Percentiles rank a stretch among this genome's conserved stretches.
phyloP scores from a whole-genome alignment of 2,797 vertebrate species.

The Bradypodion ventrale region DNA sequence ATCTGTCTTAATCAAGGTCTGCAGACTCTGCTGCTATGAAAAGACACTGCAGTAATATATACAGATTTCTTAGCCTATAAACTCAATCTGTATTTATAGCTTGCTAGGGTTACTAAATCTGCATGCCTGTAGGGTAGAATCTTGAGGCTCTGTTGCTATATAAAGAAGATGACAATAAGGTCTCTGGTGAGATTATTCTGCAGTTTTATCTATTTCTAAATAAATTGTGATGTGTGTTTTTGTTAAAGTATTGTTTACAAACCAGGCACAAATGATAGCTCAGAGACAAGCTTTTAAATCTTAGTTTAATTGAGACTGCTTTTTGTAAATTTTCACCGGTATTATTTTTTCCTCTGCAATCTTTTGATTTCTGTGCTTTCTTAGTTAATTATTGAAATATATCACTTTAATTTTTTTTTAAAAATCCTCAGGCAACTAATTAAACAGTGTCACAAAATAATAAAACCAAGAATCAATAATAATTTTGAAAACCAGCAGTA shows the following conservation, averaged over 20 bases:
- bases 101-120: background rate
- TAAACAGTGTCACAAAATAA: background rate
- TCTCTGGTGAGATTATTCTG: background rate
- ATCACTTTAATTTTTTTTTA: background rate
- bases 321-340: background rate
- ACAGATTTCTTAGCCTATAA: background rate
- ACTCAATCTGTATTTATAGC: background rate
- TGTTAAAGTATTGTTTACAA: background rate
- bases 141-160: background rate
- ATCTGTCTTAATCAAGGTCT: constrained; percentile 12
- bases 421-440: background rate
- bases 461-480: background rate
- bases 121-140: background rate
- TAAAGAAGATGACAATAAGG: background rate
- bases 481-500: background rate
- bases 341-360: too few species aligned
- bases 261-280: background rate
- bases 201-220: background rate
- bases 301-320: background rate
- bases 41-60: background rate
- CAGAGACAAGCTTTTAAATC: background rate
- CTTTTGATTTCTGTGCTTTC: background rate
- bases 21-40: background rate
- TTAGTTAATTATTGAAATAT: background rate
- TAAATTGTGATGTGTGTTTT: background rate